Percentiles rank a stretch among this genome's conserved stretches.
Evolutionary conservation across 1,140 invertebrate species (phyloP).

Genomic region (Bombus picipes): DNA sequence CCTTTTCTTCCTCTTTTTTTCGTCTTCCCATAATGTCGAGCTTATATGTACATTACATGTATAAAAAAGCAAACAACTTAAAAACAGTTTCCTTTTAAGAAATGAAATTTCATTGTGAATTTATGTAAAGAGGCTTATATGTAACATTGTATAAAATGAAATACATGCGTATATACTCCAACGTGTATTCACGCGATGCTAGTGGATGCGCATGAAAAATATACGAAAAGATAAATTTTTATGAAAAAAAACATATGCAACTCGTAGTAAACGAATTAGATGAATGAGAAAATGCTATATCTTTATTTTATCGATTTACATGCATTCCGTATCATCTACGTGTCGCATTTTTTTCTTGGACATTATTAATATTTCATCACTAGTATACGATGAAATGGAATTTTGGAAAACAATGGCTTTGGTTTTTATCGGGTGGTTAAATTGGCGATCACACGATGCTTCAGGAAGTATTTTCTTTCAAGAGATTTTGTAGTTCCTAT

Average conservation of each 20-base stretch:
- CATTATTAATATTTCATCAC: background rate
- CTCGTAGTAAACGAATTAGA: background rate
- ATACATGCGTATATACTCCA: background rate
- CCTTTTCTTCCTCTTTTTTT: background rate
- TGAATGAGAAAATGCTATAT: background rate
- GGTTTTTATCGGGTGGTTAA: background rate
- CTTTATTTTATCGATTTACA: conserved; percentile 11
- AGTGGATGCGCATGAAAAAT: background rate
- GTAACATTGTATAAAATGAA: background rate
- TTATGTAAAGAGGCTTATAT: background rate
- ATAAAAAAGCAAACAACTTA: background rate
- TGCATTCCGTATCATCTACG: background rate
- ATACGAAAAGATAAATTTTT: background rate
- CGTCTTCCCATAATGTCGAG: too few species aligned
- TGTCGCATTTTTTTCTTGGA: background rate
- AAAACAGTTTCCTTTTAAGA: background rate
- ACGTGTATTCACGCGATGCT: too few species aligned
- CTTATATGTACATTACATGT: background rate
- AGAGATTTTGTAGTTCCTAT: background rate
- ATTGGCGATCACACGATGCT: background rate
- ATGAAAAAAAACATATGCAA: background rate
- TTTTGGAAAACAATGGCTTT: background rate
- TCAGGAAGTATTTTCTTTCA: background rate
- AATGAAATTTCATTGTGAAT: background rate
- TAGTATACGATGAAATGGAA: background rate